Evolutionary conservation across 2,113 vertebrate genomes (phyloP).

Genomic region (Melozone crissalis): DNA sequence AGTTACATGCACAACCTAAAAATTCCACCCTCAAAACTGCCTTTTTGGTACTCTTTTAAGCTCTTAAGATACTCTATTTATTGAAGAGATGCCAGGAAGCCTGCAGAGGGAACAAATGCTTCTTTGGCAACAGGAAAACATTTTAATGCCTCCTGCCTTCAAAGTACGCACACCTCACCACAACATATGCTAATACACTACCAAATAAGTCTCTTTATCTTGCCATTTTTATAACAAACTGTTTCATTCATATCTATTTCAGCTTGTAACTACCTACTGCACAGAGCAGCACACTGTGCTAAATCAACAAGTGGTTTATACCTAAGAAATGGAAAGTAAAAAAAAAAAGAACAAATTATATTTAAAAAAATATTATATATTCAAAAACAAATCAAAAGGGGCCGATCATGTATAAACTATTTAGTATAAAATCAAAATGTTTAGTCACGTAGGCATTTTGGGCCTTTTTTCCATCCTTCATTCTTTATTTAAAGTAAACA

Average conservation of each 20-base stretch:
- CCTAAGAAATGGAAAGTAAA: background rate
- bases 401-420: background rate
- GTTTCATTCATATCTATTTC: conserved; percentile 52
- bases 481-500: background rate
- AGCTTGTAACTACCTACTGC: conserved; percentile 25
- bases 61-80: conserved; percentile 39
- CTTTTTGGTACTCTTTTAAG: conserved; percentile 49
- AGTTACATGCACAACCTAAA: conserved; percentile 37
- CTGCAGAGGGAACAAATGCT: conserved; percentile 57
- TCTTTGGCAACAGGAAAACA: conserved; percentile 61
- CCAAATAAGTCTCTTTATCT: conserved; percentile 61
- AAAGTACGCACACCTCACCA: conserved; percentile 50
- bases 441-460: background rate
- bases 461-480: background rate
- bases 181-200: conserved; percentile 41
- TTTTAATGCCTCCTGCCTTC: conserved; percentile 53
- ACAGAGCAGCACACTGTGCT: background rate
- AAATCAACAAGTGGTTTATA: conserved; percentile 19
- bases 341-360: background rate
- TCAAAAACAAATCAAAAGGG: background rate
- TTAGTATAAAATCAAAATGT: background rate
- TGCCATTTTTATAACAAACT: conserved; percentile 54
- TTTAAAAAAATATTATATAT: background rate
- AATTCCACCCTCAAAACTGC: conserved; percentile 36
- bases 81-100: conserved; percentile 44